Conservation (phyloP, 2,113 vertebrate species). For the Marmota monax region DNA sequence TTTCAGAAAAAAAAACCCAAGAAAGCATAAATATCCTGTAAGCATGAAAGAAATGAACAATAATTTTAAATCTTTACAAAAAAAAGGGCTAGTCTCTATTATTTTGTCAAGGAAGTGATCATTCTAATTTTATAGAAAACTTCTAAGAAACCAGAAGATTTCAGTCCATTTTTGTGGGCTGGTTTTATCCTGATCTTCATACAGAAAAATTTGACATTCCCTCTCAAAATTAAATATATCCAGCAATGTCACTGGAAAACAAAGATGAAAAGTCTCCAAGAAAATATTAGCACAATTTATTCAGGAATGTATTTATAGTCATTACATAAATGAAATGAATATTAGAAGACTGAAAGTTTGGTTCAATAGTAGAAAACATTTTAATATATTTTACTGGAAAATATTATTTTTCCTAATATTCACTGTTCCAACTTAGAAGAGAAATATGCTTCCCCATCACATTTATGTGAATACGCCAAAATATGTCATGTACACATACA, state of each 20-base stretch:
- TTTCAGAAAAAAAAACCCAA: background rate
- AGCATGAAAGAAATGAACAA: background rate
- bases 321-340: background rate
- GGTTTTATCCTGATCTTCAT: background rate
- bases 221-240: background rate
- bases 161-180: background rate
- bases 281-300: background rate
- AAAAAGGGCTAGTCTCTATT: background rate
- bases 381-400: background rate
- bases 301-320: background rate
- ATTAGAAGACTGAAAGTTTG: background rate
- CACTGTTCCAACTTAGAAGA: background rate
- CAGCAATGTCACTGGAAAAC: background rate
- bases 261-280: background rate
- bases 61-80: background rate
- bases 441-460: background rate
- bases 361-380: background rate
- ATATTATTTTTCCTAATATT: background rate
- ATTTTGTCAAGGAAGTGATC: background rate
- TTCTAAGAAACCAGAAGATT: background rate
- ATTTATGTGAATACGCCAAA: background rate
- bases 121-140: background rate
- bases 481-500: too few relatives aligned
- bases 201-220: background rate
- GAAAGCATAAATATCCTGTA: background rate